phyloP scores from a whole-genome alignment of 1,140 invertebrate genomes.

The Aphaenogaster ashmeadi region DNA sequence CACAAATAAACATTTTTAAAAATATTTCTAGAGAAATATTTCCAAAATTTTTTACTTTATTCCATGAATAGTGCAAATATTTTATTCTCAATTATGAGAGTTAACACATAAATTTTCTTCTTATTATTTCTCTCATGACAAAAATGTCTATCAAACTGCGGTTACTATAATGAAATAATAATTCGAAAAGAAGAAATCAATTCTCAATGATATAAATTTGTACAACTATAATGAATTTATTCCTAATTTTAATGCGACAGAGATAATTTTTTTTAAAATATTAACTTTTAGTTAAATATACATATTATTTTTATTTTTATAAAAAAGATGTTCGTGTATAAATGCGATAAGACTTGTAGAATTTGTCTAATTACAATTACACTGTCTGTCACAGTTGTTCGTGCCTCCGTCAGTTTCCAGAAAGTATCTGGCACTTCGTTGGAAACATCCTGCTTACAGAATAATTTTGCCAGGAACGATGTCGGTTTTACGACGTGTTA shows the following conservation, averaged over 20 bases:
- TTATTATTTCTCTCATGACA: background rate
- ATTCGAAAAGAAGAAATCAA: background rate
- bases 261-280: background rate
- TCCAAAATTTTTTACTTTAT: background rate
- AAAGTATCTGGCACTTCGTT: background rate
- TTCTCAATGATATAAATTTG: background rate
- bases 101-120: conserved; percentile 2
- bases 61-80: no score
- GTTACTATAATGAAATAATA: background rate
- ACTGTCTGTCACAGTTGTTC: background rate
- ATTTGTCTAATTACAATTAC: background rate
- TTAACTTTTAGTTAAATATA: background rate
- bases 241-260: background rate
- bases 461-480: conserved; percentile 20
- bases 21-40: background rate
- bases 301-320: background rate
- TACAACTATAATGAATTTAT: background rate
- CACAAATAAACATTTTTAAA: background rate
- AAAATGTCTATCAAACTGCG: background rate
- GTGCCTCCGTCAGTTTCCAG: background rate
- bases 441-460: conserved; percentile 31
- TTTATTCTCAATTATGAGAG: background rate
- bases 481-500: conserved; percentile 58
- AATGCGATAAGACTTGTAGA: background rate
- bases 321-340: background rate